Base-by-base conservation (phyloP, 1,140 invertebrate genomes). In the Nixonia krombeini region DNA sequence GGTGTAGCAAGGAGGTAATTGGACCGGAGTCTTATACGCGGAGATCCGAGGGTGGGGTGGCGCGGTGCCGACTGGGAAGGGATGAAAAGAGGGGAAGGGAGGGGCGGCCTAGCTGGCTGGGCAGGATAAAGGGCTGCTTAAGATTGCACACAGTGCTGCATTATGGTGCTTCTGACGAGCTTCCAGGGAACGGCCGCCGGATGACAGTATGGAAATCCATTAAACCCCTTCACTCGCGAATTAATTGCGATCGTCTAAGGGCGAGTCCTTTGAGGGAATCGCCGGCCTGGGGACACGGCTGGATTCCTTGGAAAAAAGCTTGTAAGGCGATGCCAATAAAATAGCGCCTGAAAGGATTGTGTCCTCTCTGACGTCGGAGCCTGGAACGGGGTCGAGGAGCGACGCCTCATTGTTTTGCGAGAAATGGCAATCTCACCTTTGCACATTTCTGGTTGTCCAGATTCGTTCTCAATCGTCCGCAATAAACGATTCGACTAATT, bases 1-100 rank as follows among this genome's bases (percentile, higher is more conserved):
- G 81, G 75, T 76, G 76, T 78, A 83, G 79, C 80, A 80, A 83
- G 81, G 79, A 83, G 81, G 81, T 85, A 85, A 85, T 85, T 85
- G 81, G 80, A 83, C 80, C 79, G 73, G 79, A 84, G 82, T 82
- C 81, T 85, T 83, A 83, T 83, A 81, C 78, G 75, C 74, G 75
- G 74, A 62, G 75, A 75, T 56, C 56, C n/a, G 72, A 46, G 57
- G 62, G 57, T 49, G 64, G 63, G 70, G 57, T 74, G 69, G 71
- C 72, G 62, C 46, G 61, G 47, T 70, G 74, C 70, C 73, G 31
- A 62, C 42, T 26, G 8, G 59, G 56, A 28, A 46, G 53, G 59
- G 49, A 23, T 21, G 12, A 15, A n/a, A 7, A 26, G 31, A 31
- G 55, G 33, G 53, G 18, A 45, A 38, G 25, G 46, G 13, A 42